Base-by-base conservation (phyloP, 2,888 invertebrate genomes). In the Pasiphila rectangulata region DNA sequence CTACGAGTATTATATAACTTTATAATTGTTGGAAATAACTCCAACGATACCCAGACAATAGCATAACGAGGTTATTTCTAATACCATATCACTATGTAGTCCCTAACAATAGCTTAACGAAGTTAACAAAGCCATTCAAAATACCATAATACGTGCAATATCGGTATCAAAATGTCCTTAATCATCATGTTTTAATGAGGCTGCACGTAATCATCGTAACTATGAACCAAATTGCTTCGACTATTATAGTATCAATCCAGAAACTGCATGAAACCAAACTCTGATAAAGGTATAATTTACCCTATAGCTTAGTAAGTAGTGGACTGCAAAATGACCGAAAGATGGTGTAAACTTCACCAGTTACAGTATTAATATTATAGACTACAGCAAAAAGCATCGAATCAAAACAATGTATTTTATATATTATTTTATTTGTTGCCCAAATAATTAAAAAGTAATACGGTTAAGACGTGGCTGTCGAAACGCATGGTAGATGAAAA, bases 131-230 rank as follows among this genome's bases (percentile, higher is more conserved):
- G 20, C 30, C 7, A 3, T 16, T 16, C 10, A n/a, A 2, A 12
- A 21, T 30, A n/a, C n/a, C 23, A 19, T 13, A 7, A 29, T 19
- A 20, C 21, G 13, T 43, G 24, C 16, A 39, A 24, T 36, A 13
- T 40, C 15, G 16, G 10, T 24, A 36, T 13, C 17, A 19, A 37
- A 45, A 27, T 41, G 10, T n/a, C 23, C 38, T n/a, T 36, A 40
- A 36, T 40, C 9, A 39, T 27, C 48, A 16, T 25, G 19, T 67
- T 65, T 64, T 68, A 63, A 71, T 59, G 50, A 66, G 69, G 66
- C 63, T 61, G 59, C 60, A 50, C 55, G 60, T 61, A 61, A 57
- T 60, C 63, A 61, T 66, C 62, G 55, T 53, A 59, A 63, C 62
- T 59, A 59, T 56, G 58, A 54, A 57, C 60, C 57, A 62, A 64